Evolutionary conservation across 2,113 vertebrate species (phyloP), one percentile per base, ranked within the genome.

Genomic region (Xyliphius kryptos): DNA sequence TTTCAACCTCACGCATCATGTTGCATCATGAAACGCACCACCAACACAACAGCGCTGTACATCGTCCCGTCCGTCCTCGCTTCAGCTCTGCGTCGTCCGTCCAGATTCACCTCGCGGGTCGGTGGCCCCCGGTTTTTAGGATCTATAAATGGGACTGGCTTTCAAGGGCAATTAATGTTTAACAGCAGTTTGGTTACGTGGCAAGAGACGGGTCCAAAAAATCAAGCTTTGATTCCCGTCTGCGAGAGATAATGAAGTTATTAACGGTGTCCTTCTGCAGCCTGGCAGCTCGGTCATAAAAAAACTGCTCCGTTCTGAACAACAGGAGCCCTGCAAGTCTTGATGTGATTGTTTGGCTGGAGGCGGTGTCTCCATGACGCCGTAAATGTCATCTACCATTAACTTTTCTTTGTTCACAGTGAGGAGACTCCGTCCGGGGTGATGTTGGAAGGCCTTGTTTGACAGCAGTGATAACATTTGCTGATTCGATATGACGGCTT

Each of bases 161-260:
- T 66, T 58, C 9, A 12, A 14, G 36, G 64, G 20, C 43, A 58
- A 58, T 66, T 44, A 43, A 41, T 14, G 21, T 52, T 32, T 43
- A 51, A 51, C 38, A 22, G 44, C 13, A 5, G 36, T 57, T 66
- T 58, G n/a, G 2, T 14, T 26, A 10, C n/a, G 3, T 7, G 36
- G n/a, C n/a, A n/a, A n/a, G 19, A 58, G 19, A 9, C n/a, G 0
- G 5, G 13, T 13, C 44, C 6, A 49, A 60, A 16, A 17, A 65
- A 21, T 2, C 5, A 43, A 49, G 14, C 55, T 7, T 13, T 40
- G 9, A 32, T 51, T 41, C 7, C 19, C 15, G 15, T 36, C 32
- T 10, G 3, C 10, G 14, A 16, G 44, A n/a, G 6, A 11, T 49
- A 49, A 65, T 49, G 32, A 65, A 49, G 44, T 56, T 65, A 56